A percentile compares a stretch with the other conserved stretches of the same genome.
phyloP scores from a whole-genome alignment of 2,113 vertebrate genomes.

The Microcebus ravelobensis region DNA sequence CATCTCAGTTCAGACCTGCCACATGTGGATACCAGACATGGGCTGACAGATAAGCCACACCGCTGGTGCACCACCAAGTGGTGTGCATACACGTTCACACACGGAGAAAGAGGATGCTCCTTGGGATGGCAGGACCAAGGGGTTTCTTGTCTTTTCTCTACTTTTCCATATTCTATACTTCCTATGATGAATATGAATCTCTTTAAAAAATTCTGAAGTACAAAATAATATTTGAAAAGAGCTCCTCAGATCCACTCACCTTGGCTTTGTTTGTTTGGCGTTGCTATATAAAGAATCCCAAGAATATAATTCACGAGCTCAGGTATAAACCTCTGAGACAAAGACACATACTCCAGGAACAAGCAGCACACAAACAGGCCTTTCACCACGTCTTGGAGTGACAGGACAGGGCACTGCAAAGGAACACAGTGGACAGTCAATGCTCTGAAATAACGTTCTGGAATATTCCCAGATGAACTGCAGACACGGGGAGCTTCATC shows the following conservation, averaged over 20 bases:
- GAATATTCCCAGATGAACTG: rapidly evolving
- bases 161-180: rapidly evolving
- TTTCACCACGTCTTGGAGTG: conserved; percentile 88
- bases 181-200: rapidly evolving
- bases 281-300: conserved; percentile 91
- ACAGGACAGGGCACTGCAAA: conserved; percentile 89
- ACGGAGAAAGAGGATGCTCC: rapidly evolving
- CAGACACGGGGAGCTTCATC: rapidly evolving
- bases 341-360: conserved; percentile 91
- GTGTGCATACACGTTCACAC: rapidly evolving
- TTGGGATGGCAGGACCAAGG: rapidly evolving
- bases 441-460: rapidly evolving
- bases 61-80: not conserved
- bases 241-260: conserved; percentile 81
- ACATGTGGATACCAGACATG: rapidly evolving
- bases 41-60: not conserved
- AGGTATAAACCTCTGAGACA: conserved; percentile 93
- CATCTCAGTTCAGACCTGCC: rapidly evolving
- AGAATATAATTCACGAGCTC: conserved; percentile 94
- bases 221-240: rapidly evolving
- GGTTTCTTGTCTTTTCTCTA: rapidly evolving
- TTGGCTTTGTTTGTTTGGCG: conserved; percentile 83
- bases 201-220: no score
- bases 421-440: not conserved
- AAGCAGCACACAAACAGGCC: conserved; percentile 92